phyloP scores from a whole-genome alignment of 1,140 invertebrate species.

The Rhagoletis pomonella region DNA sequence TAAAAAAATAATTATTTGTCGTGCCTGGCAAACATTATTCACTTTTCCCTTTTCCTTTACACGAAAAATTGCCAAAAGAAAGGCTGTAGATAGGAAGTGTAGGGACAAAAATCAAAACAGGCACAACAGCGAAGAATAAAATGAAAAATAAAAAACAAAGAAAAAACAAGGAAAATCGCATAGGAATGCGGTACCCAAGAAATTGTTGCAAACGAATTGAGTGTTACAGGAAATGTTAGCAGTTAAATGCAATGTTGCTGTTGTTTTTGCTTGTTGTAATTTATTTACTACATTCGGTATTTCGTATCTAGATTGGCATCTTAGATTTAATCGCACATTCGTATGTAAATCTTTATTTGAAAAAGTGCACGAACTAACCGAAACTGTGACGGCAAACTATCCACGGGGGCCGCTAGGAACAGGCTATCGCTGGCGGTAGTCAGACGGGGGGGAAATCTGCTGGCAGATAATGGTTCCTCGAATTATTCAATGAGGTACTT shows the following conservation, averaged over 20 bases:
- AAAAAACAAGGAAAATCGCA: background rate
- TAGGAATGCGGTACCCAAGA: background rate
- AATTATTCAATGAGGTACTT: too few relatives aligned
- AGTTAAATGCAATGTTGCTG: background rate
- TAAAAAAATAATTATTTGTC: slow-evolving; percentile 71
- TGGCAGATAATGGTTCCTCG: too few relatives aligned
- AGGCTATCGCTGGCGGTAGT: too few relatives aligned
- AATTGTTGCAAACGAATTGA: slow-evolving; percentile 3
- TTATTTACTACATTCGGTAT: too few relatives aligned
- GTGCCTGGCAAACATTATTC: slow-evolving; percentile 71
- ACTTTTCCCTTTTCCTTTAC: slow-evolving; percentile 55
- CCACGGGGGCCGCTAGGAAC: too few relatives aligned
- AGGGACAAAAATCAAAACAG: slow-evolving; percentile 10
- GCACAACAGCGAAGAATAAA: background rate
- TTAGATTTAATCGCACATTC: too few relatives aligned
- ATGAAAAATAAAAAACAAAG: background rate
- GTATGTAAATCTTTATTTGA: too few relatives aligned
- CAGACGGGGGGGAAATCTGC: too few relatives aligned
- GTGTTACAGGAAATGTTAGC: slow-evolving; percentile 41
- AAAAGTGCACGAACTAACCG: too few relatives aligned
- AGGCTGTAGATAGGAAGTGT: background rate
- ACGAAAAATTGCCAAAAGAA: background rate
- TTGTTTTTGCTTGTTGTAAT: background rate
- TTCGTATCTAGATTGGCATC: too few relatives aligned
- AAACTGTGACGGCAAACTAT: too few relatives aligned